phyloP scores from a whole-genome alignment of 2,797 vertebrate species.

The Gorsachius magnificus region DNA sequence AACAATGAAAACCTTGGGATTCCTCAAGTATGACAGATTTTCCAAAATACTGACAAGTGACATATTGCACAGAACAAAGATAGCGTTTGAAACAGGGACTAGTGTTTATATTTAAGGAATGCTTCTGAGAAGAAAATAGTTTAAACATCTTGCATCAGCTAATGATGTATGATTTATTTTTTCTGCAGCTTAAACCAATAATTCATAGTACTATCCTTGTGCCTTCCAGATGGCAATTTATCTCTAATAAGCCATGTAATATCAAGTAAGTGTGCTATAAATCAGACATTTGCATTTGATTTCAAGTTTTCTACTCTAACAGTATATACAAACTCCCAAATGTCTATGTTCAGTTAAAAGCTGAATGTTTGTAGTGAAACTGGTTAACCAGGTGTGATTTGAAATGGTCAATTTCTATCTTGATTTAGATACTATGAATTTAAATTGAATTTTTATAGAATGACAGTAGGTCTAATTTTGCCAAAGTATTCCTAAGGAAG shows the following conservation, averaged over 20 bases:
- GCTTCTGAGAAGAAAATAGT: slow-evolving; percentile 31
- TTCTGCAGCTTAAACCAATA: slow-evolving; percentile 80
- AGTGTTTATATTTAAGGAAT: slow-evolving; percentile 4
- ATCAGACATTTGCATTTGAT: background rate
- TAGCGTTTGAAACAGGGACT: background rate
- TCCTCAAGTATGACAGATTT: slow-evolving; percentile 2
- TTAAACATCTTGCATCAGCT: slow-evolving; percentile 20
- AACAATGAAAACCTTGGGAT: background rate
- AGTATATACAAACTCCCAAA: background rate
- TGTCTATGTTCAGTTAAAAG: background rate
- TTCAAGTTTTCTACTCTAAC: background rate
- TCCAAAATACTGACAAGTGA: slow-evolving; percentile 2
- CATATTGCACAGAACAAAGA: slow-evolving; percentile 2
- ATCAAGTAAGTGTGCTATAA: slow-evolving; percentile 76
- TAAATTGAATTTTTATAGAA: background rate
- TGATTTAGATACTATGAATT: background rate
- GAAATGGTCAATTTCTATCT: background rate
- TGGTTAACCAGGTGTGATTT: background rate
- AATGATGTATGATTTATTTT: slow-evolving; percentile 23
- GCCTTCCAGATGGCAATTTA: slow-evolving; percentile 80
- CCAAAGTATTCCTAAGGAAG: background rate
- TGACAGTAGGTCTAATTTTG: background rate
- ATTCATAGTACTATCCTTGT: slow-evolving; percentile 78
- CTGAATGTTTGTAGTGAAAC: background rate
- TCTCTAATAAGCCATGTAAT: slow-evolving; percentile 69